phyloP scores from a whole-genome alignment of 2,797 vertebrate genomes.

The Ibycter americanus region DNA sequence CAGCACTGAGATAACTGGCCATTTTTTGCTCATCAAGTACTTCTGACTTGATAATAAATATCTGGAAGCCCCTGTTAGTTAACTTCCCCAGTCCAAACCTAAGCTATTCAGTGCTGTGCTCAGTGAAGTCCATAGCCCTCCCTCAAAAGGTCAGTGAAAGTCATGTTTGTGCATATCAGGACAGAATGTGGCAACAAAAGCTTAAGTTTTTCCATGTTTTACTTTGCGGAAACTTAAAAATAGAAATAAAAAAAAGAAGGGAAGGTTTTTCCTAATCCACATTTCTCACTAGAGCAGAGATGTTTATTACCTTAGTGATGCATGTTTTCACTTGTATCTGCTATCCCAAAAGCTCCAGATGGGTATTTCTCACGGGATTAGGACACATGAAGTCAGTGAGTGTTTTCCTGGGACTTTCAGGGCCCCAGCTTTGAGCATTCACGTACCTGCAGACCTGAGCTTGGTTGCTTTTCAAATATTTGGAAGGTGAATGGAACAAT shows the following conservation, averaged over 20 bases:
- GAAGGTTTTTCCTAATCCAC: not conserved
- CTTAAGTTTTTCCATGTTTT: not conserved
- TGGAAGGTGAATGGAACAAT: not conserved
- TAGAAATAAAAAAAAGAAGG: not conserved
- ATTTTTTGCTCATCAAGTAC: not conserved
- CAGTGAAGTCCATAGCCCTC: not conserved
- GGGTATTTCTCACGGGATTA: not conserved
- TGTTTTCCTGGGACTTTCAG: not conserved
- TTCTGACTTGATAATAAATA: not conserved
- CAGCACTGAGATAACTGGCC: not conserved
- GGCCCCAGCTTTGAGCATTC: not conserved
- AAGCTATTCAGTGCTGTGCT: not conserved
- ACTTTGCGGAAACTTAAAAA: not conserved
- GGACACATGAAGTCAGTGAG: not conserved
- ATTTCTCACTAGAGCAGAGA: not conserved
- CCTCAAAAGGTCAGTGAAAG: not conserved
- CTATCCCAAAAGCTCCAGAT: not conserved
- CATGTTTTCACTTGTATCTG: not conserved
- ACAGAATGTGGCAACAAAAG: not conserved
- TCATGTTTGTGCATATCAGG: not conserved
- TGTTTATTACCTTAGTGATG: not conserved
- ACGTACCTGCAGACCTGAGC: not conserved
- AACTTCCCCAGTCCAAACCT: not conserved
- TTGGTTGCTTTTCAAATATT: not conserved
- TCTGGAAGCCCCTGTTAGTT: not conserved